Percentiles rank a stretch among this genome's conserved stretches.
Conservation (phyloP, 1,140 invertebrate genomes). For the Musca vetustissima region DNA sequence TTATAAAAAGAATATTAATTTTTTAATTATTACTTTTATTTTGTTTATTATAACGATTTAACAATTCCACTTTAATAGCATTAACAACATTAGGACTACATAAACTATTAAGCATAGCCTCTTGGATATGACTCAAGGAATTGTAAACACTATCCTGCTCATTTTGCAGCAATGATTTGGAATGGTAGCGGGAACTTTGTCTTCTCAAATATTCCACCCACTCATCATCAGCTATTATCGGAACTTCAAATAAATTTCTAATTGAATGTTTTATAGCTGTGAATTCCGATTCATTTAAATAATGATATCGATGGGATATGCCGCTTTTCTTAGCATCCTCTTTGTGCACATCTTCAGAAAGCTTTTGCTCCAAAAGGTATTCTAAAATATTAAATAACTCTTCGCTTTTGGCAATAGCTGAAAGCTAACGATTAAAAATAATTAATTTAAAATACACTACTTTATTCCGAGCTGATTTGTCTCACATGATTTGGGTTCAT, state of each 20-base stretch:
- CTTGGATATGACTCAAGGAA: neutral
- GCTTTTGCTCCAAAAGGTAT: neutral
- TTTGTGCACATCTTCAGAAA: neutral
- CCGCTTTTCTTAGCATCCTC: neutral
- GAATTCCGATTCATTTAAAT: neutral
- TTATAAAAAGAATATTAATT: too few relatives aligned
- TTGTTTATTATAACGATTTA: neutral
- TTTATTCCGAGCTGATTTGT: neutral
- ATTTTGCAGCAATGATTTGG: neutral
- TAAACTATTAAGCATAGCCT: constrained; percentile 21
- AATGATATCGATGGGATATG: neutral
- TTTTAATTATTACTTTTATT: neutral
- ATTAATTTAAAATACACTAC: neutral
- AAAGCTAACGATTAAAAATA: constrained; percentile 2
- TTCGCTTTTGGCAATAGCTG: neutral
- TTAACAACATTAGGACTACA: constrained; percentile 16
- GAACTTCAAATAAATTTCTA: neutral
- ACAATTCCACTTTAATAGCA: constrained; percentile 19
- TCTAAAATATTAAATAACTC: constrained; percentile 8
- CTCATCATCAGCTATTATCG: neutral
- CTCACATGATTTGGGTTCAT: constrained; percentile 50
- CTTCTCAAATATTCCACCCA: constrained; percentile 15
- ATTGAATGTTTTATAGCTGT: neutral
- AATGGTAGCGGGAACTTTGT: neutral
- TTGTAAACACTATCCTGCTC: neutral